Conservation (phyloP, 2,888 invertebrate species). For the Rhogogaster chlorosoma region DNA sequence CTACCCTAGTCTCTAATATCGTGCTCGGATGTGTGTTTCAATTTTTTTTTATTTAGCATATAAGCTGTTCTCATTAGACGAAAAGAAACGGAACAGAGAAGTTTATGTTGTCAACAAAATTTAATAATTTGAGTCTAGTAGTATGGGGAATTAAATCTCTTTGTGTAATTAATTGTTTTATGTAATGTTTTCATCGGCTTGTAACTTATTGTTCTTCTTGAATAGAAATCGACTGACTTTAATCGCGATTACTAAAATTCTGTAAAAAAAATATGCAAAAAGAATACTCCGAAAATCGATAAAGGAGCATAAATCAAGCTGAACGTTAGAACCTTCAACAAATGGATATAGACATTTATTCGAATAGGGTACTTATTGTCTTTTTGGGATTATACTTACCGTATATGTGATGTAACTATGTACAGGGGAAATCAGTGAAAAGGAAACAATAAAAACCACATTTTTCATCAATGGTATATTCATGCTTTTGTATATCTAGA, state of each 20-base stretch:
- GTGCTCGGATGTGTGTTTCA: slow-evolving; percentile 56
- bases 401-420: slow-evolving; percentile 32
- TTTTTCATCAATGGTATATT: slow-evolving; percentile 30
- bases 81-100: slow-evolving; percentile 60
- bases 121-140: neutral
- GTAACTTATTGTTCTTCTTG: neutral
- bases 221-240: neutral
- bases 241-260: neutral
- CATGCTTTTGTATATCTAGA: neutral
- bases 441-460: slow-evolving; percentile 32
- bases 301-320: neutral
- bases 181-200: neutral
- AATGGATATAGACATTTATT: neutral
- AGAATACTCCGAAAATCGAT: neutral
- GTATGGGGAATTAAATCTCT: neutral
- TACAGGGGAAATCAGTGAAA: slow-evolving; percentile 32
- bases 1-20: slow-evolving; percentile 58
- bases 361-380: slow-evolving; percentile 12
- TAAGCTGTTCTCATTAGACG: slow-evolving; percentile 63
- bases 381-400: slow-evolving; percentile 17
- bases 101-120: slow-evolving; percentile 6
- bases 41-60: slow-evolving; percentile 57
- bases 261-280: neutral
- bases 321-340: neutral
- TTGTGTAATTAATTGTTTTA: neutral